Evolutionary conservation across 2,113 vertebrate genomes (phyloP).

Genomic region (Eulemur macaco): DNA sequence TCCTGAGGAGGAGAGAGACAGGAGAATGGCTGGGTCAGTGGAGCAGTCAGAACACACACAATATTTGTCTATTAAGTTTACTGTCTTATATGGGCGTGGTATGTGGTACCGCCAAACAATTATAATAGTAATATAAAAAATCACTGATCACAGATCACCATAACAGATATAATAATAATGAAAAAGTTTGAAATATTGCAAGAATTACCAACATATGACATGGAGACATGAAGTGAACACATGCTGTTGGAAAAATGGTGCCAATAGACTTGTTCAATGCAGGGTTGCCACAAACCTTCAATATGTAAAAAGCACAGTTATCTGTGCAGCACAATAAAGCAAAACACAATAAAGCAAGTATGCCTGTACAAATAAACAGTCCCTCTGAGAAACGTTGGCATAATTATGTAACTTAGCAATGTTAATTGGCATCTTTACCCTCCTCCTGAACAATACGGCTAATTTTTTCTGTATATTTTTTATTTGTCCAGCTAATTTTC

Average conservation of each 20-base stretch:
- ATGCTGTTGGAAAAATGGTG: not conserved
- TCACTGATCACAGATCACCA: not conserved
- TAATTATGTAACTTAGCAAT: conserved; percentile 11
- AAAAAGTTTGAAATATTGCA: not conserved
- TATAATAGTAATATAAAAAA: not conserved
- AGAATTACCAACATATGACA: not conserved
- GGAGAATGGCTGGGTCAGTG: not conserved
- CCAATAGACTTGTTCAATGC: not conserved
- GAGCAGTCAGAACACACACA: not conserved
- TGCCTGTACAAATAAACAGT: not conserved
- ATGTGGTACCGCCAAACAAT: not conserved
- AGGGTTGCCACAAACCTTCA: not conserved
- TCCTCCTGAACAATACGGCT: not conserved
- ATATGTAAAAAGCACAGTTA: not conserved
- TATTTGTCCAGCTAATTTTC: no score
- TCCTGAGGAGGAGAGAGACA: not conserved
- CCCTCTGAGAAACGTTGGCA: conserved; percentile 5
- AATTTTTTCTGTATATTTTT: no score
- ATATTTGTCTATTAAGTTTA: not conserved
- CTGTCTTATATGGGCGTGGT: not conserved
- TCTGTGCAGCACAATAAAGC: not conserved
- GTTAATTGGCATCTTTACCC: not conserved
- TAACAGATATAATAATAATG: not conserved
- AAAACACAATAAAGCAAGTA: not conserved
- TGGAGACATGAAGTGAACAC: not conserved